Evolutionary conservation across 1,140 invertebrate species (phyloP).

Genomic region (Chrysomallon squamiferum): DNA sequence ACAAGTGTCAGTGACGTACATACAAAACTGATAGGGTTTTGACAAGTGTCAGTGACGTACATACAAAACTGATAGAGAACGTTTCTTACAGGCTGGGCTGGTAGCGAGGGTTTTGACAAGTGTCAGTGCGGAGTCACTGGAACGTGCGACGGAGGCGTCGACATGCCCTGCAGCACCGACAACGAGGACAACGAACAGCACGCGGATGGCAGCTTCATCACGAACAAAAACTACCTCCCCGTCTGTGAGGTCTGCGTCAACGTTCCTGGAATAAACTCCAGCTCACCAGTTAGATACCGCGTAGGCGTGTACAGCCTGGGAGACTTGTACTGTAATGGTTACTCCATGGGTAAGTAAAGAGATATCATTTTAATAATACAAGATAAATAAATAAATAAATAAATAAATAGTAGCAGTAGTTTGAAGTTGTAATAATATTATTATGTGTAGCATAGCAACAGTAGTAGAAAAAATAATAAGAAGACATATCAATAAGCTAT

Average conservation of each 20-base stretch:
- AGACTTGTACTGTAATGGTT: neutral
- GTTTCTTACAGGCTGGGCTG: conserved; percentile 32
- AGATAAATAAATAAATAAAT: too few species aligned
- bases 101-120: conserved; percentile 26
- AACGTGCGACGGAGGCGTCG: conserved; percentile 15
- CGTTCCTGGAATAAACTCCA: neutral
- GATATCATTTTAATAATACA: too few species aligned
- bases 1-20: too few species aligned
- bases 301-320: neutral
- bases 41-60: too few species aligned
- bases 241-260: conserved; percentile 35
- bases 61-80: neutral
- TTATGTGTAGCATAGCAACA: too few species aligned
- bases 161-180: conserved; percentile 32
- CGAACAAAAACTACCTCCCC: conserved; percentile 23
- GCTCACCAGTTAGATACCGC: neutral
- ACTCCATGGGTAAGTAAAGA: neutral
- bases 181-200: conserved; percentile 19
- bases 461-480: too few species aligned
- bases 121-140: conserved; percentile 45
- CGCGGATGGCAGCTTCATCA: conserved; percentile 27
- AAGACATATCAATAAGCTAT: too few species aligned
- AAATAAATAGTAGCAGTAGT: too few species aligned
- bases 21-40: too few species aligned
- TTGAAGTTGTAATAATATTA: too few species aligned